A percentile compares a stretch with the other conserved stretches of the same genome.
Conservation (phyloP, 2,113 vertebrate genomes). For the Halichoeres trimaculatus region DNA sequence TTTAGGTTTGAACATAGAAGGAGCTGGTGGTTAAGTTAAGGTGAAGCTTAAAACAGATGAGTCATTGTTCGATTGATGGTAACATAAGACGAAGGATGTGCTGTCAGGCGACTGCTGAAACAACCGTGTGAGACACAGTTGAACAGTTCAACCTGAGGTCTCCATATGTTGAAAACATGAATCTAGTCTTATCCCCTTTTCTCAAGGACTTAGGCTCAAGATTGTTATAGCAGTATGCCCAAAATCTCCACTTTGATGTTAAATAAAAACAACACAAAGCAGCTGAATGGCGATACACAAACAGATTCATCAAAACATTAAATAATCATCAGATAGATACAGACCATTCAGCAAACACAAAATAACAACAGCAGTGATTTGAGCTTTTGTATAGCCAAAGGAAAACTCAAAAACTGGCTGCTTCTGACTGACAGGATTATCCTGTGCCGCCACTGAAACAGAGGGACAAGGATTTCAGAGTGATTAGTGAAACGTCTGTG, state of each 20-base stretch:
- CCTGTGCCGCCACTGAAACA: slow-evolving; percentile 14
- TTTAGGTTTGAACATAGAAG: slow-evolving; percentile 25
- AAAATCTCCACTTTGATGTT: slow-evolving; percentile 40
- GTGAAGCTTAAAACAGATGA: slow-evolving; percentile 20
- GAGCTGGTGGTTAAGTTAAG: not conserved
- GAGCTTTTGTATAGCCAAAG: not conserved
- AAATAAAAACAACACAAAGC: slow-evolving; percentile 24
- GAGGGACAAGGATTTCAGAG: slow-evolving; percentile 25
- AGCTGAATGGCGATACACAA: slow-evolving; percentile 23
- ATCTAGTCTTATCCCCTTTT: slow-evolving; percentile 30
- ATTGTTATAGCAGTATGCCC: slow-evolving; percentile 35
- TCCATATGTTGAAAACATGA: slow-evolving; percentile 12
- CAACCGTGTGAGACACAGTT: slow-evolving; percentile 27
- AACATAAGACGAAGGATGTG: slow-evolving; percentile 23
- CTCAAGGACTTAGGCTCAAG: not conserved
- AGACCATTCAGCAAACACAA: slow-evolving; percentile 1
- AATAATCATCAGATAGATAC: not conserved
- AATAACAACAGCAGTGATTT: not conserved
- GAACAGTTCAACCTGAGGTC: slow-evolving; percentile 46
- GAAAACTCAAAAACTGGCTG: slow-evolving; percentile 8
- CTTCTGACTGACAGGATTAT: slow-evolving; percentile 26
- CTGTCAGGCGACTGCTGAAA: slow-evolving; percentile 29
- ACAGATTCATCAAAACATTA: not conserved
- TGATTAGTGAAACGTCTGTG: slow-evolving; percentile 30
- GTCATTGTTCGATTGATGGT: slow-evolving; percentile 26